Base-by-base conservation (phyloP, 2,888 invertebrate genomes). In the Rotaria macrura region DNA sequence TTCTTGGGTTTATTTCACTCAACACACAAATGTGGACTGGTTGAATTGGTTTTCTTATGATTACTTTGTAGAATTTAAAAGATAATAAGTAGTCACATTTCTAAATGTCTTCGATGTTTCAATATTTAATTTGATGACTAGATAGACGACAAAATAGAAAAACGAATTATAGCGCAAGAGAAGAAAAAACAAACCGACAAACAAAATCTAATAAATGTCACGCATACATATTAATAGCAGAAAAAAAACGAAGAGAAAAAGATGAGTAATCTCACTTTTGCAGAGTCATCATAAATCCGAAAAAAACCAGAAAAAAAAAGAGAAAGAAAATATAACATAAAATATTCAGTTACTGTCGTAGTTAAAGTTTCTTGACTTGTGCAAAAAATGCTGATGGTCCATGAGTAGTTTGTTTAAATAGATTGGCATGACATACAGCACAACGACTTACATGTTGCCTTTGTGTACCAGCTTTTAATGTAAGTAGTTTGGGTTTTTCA, bases 361-460 rank as follows among this genome's bases (percentile, higher is more conserved):
- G 25, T 79, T 79, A 79, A 43, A 43, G 14, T n/a, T 79, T 79
- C n/a, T 79, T 79, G 43, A 79, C 79, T 79, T 79, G 79, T 43
- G 79, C 79, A 79, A 79, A 79, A 79, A 79, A 79, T 79, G 43
- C 79, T 12, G 43, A 43, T 79, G 79, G 79, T 12, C 79, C 79
- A n/a, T 23, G 25, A 12, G 79, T 4, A 25, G 79, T 79, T n/a
- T 79, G 79, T 79, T 79, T 79, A 79, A 79, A 79, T 43, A 79
- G 25, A 43, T 79, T 79, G 9, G 79, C 79, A 43, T 79, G 79
- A 89, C 94, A 95, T 7, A 95, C 94, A 84, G 93, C 91, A 90
- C 95, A 95, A 85, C 97, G 93, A 92, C 96, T 96, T 87, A 98
- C 93, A 90, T 95, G 94, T 83, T 94, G 94, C 20, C 94, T 94